These are phyloP conservation scores for Lepus americanus DNA, from an alignment of 2,113 vertebrate species.

Conservation along the genomic window DNA sequence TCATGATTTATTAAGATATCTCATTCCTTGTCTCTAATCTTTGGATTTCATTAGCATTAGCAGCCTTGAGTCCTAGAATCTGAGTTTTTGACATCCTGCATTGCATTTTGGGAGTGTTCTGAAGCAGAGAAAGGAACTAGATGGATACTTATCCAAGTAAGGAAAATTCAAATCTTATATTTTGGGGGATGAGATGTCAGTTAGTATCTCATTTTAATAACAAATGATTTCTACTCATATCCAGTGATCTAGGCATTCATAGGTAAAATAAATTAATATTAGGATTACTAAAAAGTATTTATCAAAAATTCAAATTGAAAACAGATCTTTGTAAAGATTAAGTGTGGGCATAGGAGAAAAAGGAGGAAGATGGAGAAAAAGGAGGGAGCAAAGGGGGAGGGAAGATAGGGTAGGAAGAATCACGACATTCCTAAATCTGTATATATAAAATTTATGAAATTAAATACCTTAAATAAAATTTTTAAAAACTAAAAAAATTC, in stretches of 20 bases:
- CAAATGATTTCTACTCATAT: background rate
- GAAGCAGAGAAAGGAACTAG: background rate
- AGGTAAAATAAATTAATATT: slow-evolving; percentile 13
- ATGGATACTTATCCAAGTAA: background rate
- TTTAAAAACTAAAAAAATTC: background rate
- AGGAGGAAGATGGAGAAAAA: too few relatives aligned
- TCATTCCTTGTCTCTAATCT: background rate
- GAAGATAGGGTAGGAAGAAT: too few relatives aligned
- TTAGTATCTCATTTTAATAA: background rate
- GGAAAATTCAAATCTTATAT: background rate
- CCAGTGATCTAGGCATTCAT: background rate
- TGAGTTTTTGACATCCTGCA: background rate
- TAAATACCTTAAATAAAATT: too few relatives aligned
- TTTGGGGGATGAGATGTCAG: slow-evolving; percentile 30
- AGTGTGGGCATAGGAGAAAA: too few relatives aligned
- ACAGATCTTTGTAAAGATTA: too few relatives aligned
- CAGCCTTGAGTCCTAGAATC: background rate
- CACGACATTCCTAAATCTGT: too few relatives aligned
- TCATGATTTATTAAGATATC: background rate
- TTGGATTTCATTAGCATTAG: background rate
- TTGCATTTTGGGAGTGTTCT: slow-evolving; percentile 23
- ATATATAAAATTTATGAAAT: too few relatives aligned
- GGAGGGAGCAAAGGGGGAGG: too few relatives aligned
- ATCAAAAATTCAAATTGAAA: background rate
- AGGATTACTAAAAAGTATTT: background rate